A percentile compares a stretch with the other conserved stretches of the same genome.
Evolutionary conservation across 2,113 vertebrate species (phyloP).

Genomic region (Gasterosteus nipponicus): DNA sequence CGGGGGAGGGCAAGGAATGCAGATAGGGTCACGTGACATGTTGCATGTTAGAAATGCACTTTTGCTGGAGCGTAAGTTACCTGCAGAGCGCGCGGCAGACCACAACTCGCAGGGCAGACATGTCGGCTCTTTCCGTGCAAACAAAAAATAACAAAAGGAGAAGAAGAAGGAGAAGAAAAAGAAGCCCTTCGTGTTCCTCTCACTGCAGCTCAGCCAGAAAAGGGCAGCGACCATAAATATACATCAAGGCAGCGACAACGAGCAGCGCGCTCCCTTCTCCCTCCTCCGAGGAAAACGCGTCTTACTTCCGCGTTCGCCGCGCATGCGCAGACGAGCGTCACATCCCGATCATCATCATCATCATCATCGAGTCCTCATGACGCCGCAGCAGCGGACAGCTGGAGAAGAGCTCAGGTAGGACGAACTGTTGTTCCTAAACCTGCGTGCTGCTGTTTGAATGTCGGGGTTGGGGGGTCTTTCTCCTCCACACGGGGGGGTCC

Average conservation of each 20-base stretch:
- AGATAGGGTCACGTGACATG: not conserved
- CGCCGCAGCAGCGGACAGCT: slow-evolving; percentile 70
- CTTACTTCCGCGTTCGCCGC: slow-evolving; percentile 59
- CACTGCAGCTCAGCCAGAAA: not conserved
- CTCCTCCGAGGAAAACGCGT: not conserved
- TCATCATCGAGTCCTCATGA: slow-evolving; percentile 63
- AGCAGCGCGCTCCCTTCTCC: too few relatives aligned
- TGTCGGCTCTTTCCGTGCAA: slow-evolving; percentile 14
- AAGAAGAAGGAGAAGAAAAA: too few relatives aligned
- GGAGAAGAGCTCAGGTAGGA: slow-evolving; percentile 76
- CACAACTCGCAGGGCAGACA: slow-evolving; percentile 54
- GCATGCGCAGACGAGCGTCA: slow-evolving; percentile 70
- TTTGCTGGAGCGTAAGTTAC: slow-evolving; percentile 32
- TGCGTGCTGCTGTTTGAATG: not conserved
- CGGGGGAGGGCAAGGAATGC: not conserved
- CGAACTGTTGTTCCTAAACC: slow-evolving; percentile 26
- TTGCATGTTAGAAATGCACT: not conserved
- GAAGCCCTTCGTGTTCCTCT: not conserved
- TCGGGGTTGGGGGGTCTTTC: not conserved
- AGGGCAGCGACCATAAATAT: too few relatives aligned
- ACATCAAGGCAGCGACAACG: too few relatives aligned
- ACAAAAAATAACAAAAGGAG: not conserved
- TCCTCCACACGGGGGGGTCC: not conserved
- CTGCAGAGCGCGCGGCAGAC: slow-evolving; percentile 54
- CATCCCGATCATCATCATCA: slow-evolving; percentile 15